These are phyloP conservation scores for Odontophorus gujanensis DNA, from an alignment of 2,113 vertebrate species.

Conservation along the genomic window DNA sequence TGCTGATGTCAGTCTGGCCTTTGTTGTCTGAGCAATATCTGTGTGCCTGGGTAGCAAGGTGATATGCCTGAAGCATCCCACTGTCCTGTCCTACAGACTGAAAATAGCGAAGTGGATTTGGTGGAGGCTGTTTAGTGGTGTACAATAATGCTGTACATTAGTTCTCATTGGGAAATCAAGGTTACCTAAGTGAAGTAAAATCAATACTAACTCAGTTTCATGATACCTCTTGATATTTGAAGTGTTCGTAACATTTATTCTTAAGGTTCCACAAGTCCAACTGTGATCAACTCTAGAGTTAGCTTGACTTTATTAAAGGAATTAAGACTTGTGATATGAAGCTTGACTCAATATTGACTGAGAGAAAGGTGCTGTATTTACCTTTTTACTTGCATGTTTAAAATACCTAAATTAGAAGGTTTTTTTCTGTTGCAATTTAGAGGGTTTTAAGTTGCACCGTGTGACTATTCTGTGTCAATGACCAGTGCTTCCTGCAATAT, in stretches of 20 bases:
- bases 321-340: background rate
- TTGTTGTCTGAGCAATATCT: background rate
- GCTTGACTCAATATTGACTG: constrained; percentile 5
- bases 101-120: background rate
- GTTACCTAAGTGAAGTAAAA: background rate
- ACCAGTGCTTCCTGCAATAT: background rate
- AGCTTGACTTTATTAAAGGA: constrained; percentile 4
- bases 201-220: background rate
- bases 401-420: constrained; percentile 6
- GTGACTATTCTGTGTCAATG: background rate
- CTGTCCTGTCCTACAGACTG: fast-evolving
- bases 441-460: background rate
- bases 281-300: background rate
- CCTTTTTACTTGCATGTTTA: background rate
- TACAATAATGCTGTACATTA: fast-evolving
- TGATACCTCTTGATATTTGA: background rate
- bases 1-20: background rate
- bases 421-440: background rate
- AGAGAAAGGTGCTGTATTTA: constrained; percentile 22
- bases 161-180: background rate
- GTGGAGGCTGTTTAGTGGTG: fast-evolving
- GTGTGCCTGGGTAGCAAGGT: background rate
- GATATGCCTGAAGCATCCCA: fast-evolving
- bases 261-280: background rate
- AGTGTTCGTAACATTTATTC: background rate